Evolutionary conservation across 2,113 vertebrate species (phyloP), one percentile per base, ranked within the genome.

Genomic region (Galeopterus variegatus): DNA sequence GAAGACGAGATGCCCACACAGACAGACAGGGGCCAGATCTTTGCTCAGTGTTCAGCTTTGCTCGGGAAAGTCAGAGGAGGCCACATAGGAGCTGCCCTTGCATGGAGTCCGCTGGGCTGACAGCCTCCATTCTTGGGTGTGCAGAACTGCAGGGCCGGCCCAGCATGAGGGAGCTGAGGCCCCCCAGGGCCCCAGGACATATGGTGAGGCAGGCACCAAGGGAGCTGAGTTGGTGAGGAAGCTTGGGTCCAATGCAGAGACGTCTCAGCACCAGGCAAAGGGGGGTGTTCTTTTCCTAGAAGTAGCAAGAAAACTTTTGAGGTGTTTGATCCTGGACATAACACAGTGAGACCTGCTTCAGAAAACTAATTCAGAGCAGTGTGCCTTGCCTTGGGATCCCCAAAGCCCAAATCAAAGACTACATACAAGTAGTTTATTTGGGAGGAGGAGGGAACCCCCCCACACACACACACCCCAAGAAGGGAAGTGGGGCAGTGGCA

Each of bases 131-230:
- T 67, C 1, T 41, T 45, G 9, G 36, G 5, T 50, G 12, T 50
- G 24, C 17, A 21, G 33, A 23, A 50, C 24, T 11, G 6, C 70
- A 73, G 36, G 45, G 17, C 23, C 58, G 62, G 33, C 24, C 5
- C 13, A 26, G 50, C 41, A 9, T 1, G 10, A 31, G 41, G 23
- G 19, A 2, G 31, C 19, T 28, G 6, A 19, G 26, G 52, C 19
- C 1, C 6, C 17, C 36, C 19, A 3, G 17, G 60, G 19, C 19
- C 10, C 9, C 2, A 54, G 11, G 24, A 6, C 48, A 0, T 23
- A 19, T 28, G 8, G 13, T 1, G 72, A 28, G n/a, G 67, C 24
- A 50, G 72, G 72, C 45, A 41, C 3, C 3, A 45, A 15, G 24
- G 6, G 21, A 62, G 67, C 31, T 2, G 12, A 76, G 33, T 52